Evolutionary conservation across 2,888 invertebrate genomes (phyloP).

Genomic region (Drosophila nigricruria): DNA sequence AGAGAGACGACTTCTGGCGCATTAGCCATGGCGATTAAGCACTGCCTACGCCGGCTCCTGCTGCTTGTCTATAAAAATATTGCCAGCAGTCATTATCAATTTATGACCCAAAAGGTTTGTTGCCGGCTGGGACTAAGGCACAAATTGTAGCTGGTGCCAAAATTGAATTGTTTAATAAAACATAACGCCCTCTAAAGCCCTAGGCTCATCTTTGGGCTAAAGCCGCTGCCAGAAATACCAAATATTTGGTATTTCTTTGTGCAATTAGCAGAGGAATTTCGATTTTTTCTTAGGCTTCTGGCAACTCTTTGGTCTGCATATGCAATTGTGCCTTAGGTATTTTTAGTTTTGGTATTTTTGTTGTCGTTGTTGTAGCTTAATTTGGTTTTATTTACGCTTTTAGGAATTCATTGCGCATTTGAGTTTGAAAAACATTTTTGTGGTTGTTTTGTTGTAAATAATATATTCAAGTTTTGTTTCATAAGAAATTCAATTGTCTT

Average conservation of each 20-base stretch:
- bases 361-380: background rate
- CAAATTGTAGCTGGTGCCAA: conserved; percentile 54
- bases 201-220: background rate
- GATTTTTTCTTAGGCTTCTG: background rate
- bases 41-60: background rate
- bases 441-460: background rate
- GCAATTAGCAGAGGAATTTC: background rate
- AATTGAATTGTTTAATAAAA: conserved; percentile 76
- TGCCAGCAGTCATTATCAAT: conserved; percentile 68
- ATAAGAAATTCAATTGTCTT: background rate
- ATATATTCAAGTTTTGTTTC: background rate
- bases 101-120: conserved; percentile 46
- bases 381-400: background rate
- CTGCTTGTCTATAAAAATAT: conserved; percentile 58
- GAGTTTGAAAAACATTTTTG: background rate
- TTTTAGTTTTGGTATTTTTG: conserved; percentile 3
- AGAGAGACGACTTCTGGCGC: conserved; percentile 36
- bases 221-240: conserved; percentile 2
- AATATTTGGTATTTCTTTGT: conserved; percentile 1
- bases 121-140: conserved; percentile 20
- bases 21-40: conserved; percentile 66
- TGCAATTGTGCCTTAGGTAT: background rate
- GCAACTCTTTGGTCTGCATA: background rate
- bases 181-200: conserved; percentile 9
- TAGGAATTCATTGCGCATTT: background rate